Conservation (phyloP, 2,113 vertebrate species). For the Climacteris rufus region DNA sequence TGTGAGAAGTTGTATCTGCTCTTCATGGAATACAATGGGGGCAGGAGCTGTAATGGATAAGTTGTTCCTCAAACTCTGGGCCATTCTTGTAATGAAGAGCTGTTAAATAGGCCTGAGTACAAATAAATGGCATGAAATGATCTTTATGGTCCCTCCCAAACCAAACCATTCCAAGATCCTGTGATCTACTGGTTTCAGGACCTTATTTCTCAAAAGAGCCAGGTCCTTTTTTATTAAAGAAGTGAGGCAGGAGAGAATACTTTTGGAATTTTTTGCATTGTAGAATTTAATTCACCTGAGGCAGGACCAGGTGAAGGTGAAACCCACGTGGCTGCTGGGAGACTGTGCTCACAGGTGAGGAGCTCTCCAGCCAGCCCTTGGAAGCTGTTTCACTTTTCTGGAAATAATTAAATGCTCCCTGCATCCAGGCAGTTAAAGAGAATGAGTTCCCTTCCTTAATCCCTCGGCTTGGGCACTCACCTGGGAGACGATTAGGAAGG, state of each 20-base stretch:
- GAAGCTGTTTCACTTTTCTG: background rate
- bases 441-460: background rate
- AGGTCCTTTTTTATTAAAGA: background rate
- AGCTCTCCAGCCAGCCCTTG: background rate
- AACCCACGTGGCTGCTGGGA: background rate
- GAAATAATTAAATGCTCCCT: constrained; percentile 26
- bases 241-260: background rate
- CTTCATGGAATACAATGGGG: background rate
- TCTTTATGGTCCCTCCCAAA: background rate
- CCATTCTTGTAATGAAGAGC: background rate
- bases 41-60: background rate
- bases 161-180: background rate
- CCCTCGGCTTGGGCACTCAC: background rate
- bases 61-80: background rate
- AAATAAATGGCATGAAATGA: background rate
- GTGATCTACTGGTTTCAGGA: background rate
- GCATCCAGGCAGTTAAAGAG: background rate
- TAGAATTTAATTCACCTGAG: background rate
- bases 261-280: background rate
- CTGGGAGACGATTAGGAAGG: constrained; percentile 51
- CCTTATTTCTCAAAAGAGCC: background rate
- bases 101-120: background rate
- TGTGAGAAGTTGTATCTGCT: background rate
- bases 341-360: background rate
- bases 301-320: background rate